Evolutionary conservation across 2,113 vertebrate genomes (phyloP).

Genomic region (Zosterops pallidus): DNA sequence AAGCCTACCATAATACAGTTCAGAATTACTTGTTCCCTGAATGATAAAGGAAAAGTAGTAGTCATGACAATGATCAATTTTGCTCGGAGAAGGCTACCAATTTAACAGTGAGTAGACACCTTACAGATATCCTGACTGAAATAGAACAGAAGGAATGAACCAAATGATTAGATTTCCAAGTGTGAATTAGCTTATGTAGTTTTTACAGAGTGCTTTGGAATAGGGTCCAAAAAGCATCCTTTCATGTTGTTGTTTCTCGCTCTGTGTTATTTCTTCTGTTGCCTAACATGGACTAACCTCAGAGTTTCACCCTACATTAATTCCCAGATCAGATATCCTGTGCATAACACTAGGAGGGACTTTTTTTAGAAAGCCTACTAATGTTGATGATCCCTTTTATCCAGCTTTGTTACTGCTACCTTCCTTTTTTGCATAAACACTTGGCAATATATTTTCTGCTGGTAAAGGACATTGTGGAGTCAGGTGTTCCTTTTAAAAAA

Average conservation of each 20-base stretch:
- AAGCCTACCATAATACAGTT: neutral
- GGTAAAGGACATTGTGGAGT: neutral
- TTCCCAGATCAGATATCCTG: neutral
- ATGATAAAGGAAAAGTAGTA: conserved; percentile 17
- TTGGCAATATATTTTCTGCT: neutral
- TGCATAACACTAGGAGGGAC: neutral
- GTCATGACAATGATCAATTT: conserved; percentile 27
- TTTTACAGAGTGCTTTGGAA: neutral
- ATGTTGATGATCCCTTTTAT: neutral
- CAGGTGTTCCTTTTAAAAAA: neutral
- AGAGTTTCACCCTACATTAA: neutral
- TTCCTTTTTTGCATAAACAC: neutral
- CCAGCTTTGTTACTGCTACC: neutral
- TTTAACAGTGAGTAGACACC: neutral
- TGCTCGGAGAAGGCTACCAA: neutral
- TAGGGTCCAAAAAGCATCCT: neutral
- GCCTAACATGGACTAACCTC: neutral
- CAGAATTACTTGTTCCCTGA: neutral
- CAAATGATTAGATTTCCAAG: conserved; percentile 12
- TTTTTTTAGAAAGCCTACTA: neutral
- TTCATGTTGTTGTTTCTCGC: neutral
- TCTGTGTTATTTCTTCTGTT: neutral
- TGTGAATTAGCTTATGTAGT: neutral
- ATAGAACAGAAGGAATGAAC: neutral
- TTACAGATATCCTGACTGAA: neutral